These are phyloP conservation scores for Cottoperca gobio DNA, from an alignment of 2,797 vertebrate genomes.

Conservation along the genomic window DNA sequence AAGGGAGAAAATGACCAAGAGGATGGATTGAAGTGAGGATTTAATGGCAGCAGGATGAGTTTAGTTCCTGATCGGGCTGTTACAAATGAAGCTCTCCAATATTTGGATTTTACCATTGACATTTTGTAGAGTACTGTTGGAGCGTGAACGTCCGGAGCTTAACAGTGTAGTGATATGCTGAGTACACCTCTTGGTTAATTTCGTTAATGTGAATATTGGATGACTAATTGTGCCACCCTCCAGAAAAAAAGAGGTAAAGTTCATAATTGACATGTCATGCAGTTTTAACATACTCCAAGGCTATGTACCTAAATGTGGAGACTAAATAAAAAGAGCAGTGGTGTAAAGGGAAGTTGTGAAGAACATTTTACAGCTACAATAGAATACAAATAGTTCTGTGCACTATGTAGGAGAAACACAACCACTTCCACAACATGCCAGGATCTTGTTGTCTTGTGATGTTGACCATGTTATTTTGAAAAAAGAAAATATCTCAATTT, in stretches of 20 bases:
- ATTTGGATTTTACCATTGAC: conserved; percentile 17
- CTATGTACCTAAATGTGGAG: background rate
- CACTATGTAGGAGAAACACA: background rate
- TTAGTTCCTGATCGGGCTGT: background rate
- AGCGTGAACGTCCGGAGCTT: background rate
- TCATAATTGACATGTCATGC: background rate
- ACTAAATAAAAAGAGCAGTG: background rate
- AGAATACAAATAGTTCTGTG: background rate
- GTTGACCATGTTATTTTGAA: background rate
- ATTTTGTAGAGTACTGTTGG: conserved; percentile 25
- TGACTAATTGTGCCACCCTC: background rate
- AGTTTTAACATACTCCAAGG: background rate
- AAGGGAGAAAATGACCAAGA: background rate
- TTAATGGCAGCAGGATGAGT: conserved; percentile 27
- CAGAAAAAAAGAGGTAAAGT: background rate
- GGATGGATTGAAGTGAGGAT: background rate
- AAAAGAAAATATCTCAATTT: background rate
- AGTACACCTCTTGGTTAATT: background rate
- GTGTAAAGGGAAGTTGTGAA: background rate
- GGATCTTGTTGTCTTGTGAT: background rate
- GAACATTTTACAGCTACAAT: background rate
- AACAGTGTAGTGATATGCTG: background rate
- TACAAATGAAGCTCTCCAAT: conserved; percentile 25
- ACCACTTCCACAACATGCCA: background rate
- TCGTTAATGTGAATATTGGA: conserved; percentile 1